Percentiles rank a stretch among this genome's conserved stretches.
Evolutionary conservation across 92 coral and sea anemone genomes (phyloP).

Genomic region (Paramuricea clavata): DNA sequence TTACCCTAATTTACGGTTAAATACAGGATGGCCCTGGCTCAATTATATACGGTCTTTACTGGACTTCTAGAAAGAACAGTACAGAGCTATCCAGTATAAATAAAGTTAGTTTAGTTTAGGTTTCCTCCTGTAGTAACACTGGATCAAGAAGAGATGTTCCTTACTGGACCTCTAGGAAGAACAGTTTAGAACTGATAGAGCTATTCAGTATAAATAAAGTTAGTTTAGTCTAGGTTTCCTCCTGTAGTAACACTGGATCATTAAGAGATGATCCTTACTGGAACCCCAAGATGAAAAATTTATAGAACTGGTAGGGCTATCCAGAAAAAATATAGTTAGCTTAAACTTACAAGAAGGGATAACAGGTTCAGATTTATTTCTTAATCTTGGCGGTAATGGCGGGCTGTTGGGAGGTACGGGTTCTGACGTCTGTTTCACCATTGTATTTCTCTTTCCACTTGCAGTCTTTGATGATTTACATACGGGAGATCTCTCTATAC

Average conservation of each 20-base stretch:
- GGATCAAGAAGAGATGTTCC: not conserved
- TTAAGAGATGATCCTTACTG: no score
- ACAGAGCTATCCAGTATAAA: no score
- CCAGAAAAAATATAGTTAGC: not conserved
- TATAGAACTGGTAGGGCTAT: not conserved
- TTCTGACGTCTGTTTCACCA: constrained; percentile 31
- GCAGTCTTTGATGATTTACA: constrained; percentile 59
- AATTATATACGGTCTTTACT: not conserved
- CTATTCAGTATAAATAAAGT: not conserved
- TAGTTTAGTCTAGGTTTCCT: not conserved
- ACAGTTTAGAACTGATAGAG: not conserved
- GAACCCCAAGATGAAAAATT: no score
- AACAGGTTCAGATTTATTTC: constrained; percentile 24
- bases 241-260: no score
- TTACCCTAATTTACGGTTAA: not conserved
- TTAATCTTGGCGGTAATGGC: constrained; percentile 32
- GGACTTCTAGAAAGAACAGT: no score
- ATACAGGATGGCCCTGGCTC: no score
- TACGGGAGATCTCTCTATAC: constrained; percentile 77
- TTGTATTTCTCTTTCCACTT: not conserved
- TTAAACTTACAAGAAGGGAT: constrained; percentile 27
- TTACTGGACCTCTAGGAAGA: not conserved
- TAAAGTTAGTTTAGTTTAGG: no score
- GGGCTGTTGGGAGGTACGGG: constrained; percentile 41
- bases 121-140: not conserved